Evolutionary conservation across 2,888 invertebrate species (phyloP), one percentile per base, ranked within the genome.

Genomic region (Orthonevra nobilis): DNA sequence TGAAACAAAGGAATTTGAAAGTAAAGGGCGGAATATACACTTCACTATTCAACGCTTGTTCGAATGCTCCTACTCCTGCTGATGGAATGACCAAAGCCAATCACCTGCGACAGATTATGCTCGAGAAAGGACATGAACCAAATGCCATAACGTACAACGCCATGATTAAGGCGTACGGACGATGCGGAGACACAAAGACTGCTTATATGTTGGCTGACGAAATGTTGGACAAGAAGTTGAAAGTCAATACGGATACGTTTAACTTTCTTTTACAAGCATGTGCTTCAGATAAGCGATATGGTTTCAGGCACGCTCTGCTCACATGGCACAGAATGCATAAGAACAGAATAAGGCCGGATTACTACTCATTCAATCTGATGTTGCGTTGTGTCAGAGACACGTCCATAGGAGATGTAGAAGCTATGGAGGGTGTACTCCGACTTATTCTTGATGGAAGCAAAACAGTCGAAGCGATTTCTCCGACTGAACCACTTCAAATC

Each of bases 161-260:
- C 2, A 95, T 97, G 94, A 95, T 97, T 26, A 97, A 96, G 90
- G 96, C 96, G 1, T 98, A 95, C 89, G 96, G 96, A 0, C 90
- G 94, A 72, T 94, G 95, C 88, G 94, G 95, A 0, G 94, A 96
- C 86, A 86, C 96, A 12, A 85, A 91, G 66, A 93, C 92, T 30
- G 95, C 97, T 0, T 97, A 97, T 87, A 86, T 91, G 85, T 87
- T 97, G 64, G 94, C 94, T 1, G 97, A 98, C 89, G 95, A 96
- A 90, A 96, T 97, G 94, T 85, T 90, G 1, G 89, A 92, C 38
- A 92, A 92, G 68, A 89, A 90, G 54, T 88, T 95, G 10, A 86
- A 89, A 68, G 88, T 94, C 15, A 91, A 91, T 83, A 90, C 91
- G 0, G 92, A 93, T 46, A 95, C 96, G 1, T 92, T 94, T 72